phyloP scores from a whole-genome alignment of 2,797 vertebrate genomes.

The Diglossa cyanea region DNA sequence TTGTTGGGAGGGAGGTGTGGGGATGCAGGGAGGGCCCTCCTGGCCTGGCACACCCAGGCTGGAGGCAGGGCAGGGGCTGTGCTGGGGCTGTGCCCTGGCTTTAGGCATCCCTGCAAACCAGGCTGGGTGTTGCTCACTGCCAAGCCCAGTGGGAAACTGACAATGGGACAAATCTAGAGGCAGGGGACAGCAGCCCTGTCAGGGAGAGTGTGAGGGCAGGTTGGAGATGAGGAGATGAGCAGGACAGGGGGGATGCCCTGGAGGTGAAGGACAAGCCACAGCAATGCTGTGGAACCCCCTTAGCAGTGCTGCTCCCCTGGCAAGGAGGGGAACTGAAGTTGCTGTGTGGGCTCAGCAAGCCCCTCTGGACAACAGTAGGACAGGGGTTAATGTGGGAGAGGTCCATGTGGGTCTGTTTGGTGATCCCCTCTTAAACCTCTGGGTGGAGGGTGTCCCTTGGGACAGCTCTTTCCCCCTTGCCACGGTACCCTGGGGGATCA shows the following conservation, averaged over 20 bases:
- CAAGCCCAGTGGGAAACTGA: rapidly evolving
- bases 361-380: rapidly evolving
- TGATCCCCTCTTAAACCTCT: neutral
- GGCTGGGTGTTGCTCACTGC: rapidly evolving
- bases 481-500: neutral
- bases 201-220: rapidly evolving
- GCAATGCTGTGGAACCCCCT: rapidly evolving
- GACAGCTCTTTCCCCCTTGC: neutral
- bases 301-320: neutral
- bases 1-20: rapidly evolving
- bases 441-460: neutral
- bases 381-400: neutral
- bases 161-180: neutral
- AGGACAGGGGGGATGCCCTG: rapidly evolving
- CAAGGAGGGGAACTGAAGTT: neutral
- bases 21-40: neutral
- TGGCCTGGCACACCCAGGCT: neutral
- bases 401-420: neutral
- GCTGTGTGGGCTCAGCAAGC: rapidly evolving
- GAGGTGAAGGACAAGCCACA: neutral
- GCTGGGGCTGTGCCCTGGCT: neutral
- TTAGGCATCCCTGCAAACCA: rapidly evolving
- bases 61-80: neutral
- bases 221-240: neutral
- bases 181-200: rapidly evolving